phyloP scores from a whole-genome alignment of 2,888 invertebrate species.

The Hirtodrosophila alboralis region DNA sequence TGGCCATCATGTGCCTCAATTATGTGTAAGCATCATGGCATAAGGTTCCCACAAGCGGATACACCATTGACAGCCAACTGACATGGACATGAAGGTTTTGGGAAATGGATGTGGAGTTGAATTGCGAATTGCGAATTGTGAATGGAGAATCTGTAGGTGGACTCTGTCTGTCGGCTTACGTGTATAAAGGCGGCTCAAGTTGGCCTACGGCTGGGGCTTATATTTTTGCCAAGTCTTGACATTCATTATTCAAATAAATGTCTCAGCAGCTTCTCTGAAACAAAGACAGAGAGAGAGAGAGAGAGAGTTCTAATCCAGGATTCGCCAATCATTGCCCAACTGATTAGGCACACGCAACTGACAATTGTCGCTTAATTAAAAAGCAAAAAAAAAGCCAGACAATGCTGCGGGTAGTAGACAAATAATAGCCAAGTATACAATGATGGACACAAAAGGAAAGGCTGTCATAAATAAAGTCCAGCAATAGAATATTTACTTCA shows the following conservation, averaged over 20 bases:
- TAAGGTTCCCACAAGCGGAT: slow-evolving; percentile 15
- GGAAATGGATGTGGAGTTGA: not conserved
- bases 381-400: slow-evolving; percentile 36
- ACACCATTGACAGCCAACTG: slow-evolving; percentile 27
- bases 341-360: slow-evolving; percentile 31
- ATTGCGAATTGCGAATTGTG: no score
- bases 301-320: slow-evolving; percentile 51
- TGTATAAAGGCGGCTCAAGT: slow-evolving; percentile 30
- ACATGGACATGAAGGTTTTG: slow-evolving; percentile 3
- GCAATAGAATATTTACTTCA: slow-evolving; percentile 19
- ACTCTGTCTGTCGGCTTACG: slow-evolving; percentile 23
- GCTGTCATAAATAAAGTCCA: slow-evolving; percentile 26
- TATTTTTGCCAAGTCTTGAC: slow-evolving; percentile 49
- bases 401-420: slow-evolving; percentile 8
- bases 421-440: slow-evolving; percentile 17
- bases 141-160: not conserved
- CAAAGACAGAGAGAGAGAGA: no score
- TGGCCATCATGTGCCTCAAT: slow-evolving; percentile 26
- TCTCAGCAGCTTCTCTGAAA: slow-evolving; percentile 33
- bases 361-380: slow-evolving; percentile 59
- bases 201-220: slow-evolving; percentile 42
- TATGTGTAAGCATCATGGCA: slow-evolving; percentile 37
- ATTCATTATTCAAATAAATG: slow-evolving; percentile 66
- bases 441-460: slow-evolving; percentile 26
- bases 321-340: slow-evolving; percentile 47